Percentiles rank a stretch among this genome's conserved stretches.
Evolutionary conservation across 2,113 vertebrate genomes (phyloP).

Genomic region (Dendrocopos noguchii): DNA sequence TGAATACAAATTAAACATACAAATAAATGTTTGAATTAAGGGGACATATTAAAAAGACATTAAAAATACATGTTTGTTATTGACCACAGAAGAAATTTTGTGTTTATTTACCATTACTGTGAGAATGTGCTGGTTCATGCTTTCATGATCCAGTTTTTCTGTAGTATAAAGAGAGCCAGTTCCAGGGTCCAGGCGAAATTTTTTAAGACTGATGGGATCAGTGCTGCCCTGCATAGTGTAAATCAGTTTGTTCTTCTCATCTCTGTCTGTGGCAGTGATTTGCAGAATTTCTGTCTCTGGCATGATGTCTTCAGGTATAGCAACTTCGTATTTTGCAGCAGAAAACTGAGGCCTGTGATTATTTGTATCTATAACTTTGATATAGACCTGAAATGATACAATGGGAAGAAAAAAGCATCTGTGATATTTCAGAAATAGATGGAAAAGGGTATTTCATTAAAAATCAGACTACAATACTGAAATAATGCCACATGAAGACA

Average conservation of each 20-base stretch:
- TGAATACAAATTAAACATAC: background rate
- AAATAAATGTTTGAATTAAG: background rate
- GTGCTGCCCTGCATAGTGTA: constrained; percentile 93
- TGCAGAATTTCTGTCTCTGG: constrained; percentile 89
- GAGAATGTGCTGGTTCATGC: constrained; percentile 88
- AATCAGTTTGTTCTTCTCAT: constrained; percentile 97
- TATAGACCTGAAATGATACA: constrained; percentile 85
- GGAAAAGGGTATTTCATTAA: background rate
- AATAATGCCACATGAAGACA: background rate
- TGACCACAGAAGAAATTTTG: background rate
- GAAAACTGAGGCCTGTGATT: constrained; percentile 96
- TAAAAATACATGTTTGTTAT: background rate
- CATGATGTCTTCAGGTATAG: constrained; percentile 86
- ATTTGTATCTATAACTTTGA: constrained; percentile 97
- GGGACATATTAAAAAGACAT: background rate
- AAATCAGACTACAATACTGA: background rate
- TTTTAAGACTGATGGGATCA: constrained; percentile 91
- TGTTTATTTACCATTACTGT: constrained; percentile 87
- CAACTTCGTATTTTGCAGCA: constrained; percentile 85
- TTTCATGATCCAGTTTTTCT: constrained; percentile 92
- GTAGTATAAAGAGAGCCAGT: constrained; percentile 87
- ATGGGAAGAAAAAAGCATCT: background rate
- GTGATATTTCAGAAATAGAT: background rate
- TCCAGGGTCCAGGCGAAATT: constrained; percentile 92
- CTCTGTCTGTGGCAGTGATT: constrained; percentile 88